Evolutionary conservation across 2,113 vertebrate genomes (phyloP).

Genomic region (Tychaedon coryphoeus): DNA sequence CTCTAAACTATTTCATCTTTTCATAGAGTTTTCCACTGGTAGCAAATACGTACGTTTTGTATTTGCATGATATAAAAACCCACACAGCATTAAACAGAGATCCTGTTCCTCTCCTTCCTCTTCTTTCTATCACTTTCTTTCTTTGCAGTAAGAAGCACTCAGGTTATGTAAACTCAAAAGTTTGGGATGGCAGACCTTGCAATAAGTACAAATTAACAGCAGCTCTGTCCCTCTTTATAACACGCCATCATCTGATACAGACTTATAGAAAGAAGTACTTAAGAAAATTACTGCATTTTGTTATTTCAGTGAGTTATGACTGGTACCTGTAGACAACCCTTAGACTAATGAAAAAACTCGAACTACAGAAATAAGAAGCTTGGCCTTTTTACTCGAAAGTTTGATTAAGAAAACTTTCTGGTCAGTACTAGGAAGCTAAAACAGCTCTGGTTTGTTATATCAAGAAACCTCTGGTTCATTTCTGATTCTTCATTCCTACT

Average conservation of each 20-base stretch:
- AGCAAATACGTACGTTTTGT: not conserved
- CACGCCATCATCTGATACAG: not conserved
- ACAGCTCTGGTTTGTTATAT: not conserved
- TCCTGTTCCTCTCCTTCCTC: not conserved
- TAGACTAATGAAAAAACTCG: not conserved
- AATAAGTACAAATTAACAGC: not conserved
- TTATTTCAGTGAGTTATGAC: not conserved
- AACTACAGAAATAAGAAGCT: not conserved
- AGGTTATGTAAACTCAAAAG: not conserved
- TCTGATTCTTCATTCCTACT: not conserved
- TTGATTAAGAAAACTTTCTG: not conserved
- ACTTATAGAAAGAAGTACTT: not conserved
- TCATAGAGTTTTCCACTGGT: not conserved
- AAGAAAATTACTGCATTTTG: not conserved
- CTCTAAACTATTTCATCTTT: not conserved
- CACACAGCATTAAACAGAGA: not conserved
- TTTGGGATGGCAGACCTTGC: not conserved
- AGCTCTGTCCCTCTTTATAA: not conserved
- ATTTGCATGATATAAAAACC: not conserved
- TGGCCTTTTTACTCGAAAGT: not conserved
- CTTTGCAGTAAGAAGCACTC: not conserved
- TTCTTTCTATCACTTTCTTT: not conserved
- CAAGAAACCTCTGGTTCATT: not conserved
- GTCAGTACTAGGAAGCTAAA: not conserved
- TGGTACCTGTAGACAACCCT: not conserved